Conservation (phyloP, 2,888 invertebrate genomes). For the Cynaeus angustus region DNA sequence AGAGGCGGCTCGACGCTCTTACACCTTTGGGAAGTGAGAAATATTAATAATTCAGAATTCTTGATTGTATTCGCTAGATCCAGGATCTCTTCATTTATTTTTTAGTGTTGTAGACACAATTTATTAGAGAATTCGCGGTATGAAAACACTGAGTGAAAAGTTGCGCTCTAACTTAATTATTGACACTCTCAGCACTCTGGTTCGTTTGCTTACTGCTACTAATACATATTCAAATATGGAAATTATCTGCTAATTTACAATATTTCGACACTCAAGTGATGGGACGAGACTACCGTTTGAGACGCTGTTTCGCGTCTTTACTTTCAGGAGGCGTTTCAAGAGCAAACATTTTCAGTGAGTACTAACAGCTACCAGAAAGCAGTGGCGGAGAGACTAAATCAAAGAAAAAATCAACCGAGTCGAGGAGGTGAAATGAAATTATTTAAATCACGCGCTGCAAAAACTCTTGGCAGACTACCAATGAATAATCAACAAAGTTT, state of each 20-base stretch:
- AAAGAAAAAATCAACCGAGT: neutral
- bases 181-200: constrained; percentile 55
- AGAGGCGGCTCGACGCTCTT: constrained; percentile 51
- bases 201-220: constrained; percentile 55
- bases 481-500: too few species aligned
- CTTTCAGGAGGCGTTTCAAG: constrained; percentile 20
- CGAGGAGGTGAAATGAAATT: neutral
- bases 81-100: constrained; percentile 56
- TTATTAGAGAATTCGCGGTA: constrained; percentile 56
- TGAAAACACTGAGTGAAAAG: constrained; percentile 59
- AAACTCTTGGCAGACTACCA: neutral
- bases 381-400: constrained; percentile 13
- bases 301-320: constrained; percentile 20
- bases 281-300: constrained; percentile 53
- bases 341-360: constrained; percentile 32
- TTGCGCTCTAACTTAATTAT: constrained; percentile 60
- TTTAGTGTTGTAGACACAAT: constrained; percentile 61
- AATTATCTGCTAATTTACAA: constrained; percentile 58
- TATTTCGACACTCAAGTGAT: constrained; percentile 57
- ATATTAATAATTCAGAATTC: constrained; percentile 61
- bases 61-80: constrained; percentile 61
- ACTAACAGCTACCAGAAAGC: constrained; percentile 12
- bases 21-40: constrained; percentile 58
- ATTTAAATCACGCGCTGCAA: neutral
- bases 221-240: constrained; percentile 62